Conservation (phyloP, 2,888 invertebrate genomes). For the Andrena trimmerana region DNA sequence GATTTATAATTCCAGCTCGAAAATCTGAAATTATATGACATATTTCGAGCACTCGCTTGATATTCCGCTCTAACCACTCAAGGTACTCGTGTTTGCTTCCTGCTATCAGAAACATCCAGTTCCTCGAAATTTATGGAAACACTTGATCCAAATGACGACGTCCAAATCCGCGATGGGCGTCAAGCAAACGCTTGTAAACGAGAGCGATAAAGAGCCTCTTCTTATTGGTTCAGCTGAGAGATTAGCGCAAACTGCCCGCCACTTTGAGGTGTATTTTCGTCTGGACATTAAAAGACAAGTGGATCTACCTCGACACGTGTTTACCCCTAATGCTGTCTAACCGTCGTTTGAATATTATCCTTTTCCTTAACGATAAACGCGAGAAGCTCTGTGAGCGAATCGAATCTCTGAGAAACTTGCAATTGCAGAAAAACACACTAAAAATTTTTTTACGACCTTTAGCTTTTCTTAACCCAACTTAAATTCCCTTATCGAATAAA, state of each 20-base stretch:
- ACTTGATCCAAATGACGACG: constrained; percentile 39
- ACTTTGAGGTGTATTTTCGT: constrained; percentile 74
- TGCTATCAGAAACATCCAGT: constrained; percentile 24
- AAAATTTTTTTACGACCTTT: no score
- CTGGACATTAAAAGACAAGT: constrained; percentile 47
- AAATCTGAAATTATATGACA: constrained; percentile 36
- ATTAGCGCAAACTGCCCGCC: constrained; percentile 68
- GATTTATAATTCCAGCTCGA: neutral
- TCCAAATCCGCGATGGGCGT: constrained; percentile 35
- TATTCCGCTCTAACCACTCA: neutral
- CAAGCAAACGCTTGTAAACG: constrained; percentile 28
- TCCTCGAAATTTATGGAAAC: constrained; percentile 46
- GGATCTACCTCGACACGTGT: constrained; percentile 17
- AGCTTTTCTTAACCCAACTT: neutral
- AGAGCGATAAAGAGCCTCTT: constrained; percentile 33
- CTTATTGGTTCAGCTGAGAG: constrained; percentile 50
- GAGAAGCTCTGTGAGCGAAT: no score
- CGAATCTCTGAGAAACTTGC: no score
- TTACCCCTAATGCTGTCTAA: constrained; percentile 14
- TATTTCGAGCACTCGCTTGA: constrained; percentile 5
- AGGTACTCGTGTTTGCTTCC: constrained; percentile 13
- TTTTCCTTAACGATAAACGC: neutral
- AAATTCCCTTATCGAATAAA: no score
- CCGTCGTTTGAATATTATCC: neutral
- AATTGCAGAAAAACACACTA: no score